These are phyloP conservation scores for Oryzias sinensis DNA, from an alignment of 2,797 vertebrate species.

Conservation along the genomic window DNA sequence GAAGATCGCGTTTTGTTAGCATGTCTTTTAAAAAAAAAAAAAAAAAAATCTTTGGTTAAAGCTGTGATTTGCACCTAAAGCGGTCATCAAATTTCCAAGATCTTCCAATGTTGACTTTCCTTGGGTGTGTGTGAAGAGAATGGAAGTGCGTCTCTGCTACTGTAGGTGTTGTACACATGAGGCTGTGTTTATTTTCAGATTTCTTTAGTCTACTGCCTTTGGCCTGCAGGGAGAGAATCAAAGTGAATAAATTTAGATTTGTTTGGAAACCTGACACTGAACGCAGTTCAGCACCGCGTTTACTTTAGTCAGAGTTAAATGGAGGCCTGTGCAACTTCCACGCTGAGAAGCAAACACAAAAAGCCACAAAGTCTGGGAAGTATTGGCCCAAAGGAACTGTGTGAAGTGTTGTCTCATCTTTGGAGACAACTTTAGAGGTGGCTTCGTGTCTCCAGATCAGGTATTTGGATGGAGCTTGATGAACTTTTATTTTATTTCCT, in stretches of 20 bases:
- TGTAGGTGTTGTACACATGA: constrained; percentile 53
- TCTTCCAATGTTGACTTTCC: background rate
- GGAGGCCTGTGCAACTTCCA: constrained; percentile 51
- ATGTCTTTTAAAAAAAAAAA: too few species aligned
- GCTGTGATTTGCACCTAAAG: too few species aligned
- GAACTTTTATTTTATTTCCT: background rate
- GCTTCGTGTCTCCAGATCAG: constrained; percentile 25
- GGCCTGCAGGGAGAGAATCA: too few species aligned
- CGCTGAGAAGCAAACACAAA: constrained; percentile 51
- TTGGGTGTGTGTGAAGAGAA: constrained; percentile 26
- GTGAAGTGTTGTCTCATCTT: constrained; percentile 19
- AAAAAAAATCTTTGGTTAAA: too few species aligned
- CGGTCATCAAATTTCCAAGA: too few species aligned
- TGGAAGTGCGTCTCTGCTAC: constrained; percentile 49
- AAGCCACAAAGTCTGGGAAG: constrained; percentile 50
- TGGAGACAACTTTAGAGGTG: constrained; percentile 20
- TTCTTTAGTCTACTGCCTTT: too few species aligned
- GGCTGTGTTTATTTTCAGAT: constrained; percentile 57
- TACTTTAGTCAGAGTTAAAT: constrained; percentile 42
- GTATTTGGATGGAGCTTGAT: constrained; percentile 29
- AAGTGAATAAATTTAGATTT: constrained; percentile 40
- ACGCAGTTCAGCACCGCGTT: constrained; percentile 36
- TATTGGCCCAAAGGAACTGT: constrained; percentile 32
- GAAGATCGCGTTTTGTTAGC: too few species aligned
- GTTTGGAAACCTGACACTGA: constrained; percentile 61